Base-by-base conservation (phyloP, 2,113 vertebrate species). In the Dunckerocampus dactyliophorus region DNA sequence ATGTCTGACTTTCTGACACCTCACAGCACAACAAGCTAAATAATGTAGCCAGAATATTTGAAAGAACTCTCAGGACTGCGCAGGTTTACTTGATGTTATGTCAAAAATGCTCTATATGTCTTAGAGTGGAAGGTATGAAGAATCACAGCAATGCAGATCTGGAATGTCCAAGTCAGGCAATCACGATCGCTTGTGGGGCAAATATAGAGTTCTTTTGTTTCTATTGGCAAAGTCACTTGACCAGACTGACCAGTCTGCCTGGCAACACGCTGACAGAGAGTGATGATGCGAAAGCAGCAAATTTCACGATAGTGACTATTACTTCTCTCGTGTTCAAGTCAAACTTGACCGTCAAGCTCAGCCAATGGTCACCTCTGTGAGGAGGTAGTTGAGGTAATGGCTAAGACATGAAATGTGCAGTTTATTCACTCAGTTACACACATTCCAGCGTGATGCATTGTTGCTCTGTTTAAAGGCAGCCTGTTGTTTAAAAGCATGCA, bases 341-440 rank as follows among this genome's bases (percentile, higher is more conserved):
- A 62, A 74, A 77, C 83, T 66, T 39, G 79, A 72, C 60, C 3
- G 42, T 52, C 72, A 39, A 69, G 72, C 48, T 60, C 28, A 53
- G 9, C 46, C 56, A 39, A 1, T 39, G 37, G 37, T 37, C 34
- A 37, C 9, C 34, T 39, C 11, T 39, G 9, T 39, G 37, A 12
- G 37, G 10, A 11, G 3, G 2, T 39, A 2, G 37, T 43, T 13
- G 4, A 34, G 31, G 4, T 34, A 8, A 34, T 34, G 31, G 31
- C 31, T 8, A 34, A 5, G 31, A 34, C 39, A 43, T 20, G 10
- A 47, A 53, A 37, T 13, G 7, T 46, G 17, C 37, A n/a, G 31
- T 34, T 47, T 1, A 39, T 67, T 63, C 43, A 14, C 21, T 50
- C 43, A 21, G 13, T 16, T 37, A 13, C 3, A 9, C 3, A 21